These are phyloP conservation scores for Arnoldichthys spilopterus DNA, from an alignment of 2,797 vertebrate genomes.

Conservation along the genomic window DNA sequence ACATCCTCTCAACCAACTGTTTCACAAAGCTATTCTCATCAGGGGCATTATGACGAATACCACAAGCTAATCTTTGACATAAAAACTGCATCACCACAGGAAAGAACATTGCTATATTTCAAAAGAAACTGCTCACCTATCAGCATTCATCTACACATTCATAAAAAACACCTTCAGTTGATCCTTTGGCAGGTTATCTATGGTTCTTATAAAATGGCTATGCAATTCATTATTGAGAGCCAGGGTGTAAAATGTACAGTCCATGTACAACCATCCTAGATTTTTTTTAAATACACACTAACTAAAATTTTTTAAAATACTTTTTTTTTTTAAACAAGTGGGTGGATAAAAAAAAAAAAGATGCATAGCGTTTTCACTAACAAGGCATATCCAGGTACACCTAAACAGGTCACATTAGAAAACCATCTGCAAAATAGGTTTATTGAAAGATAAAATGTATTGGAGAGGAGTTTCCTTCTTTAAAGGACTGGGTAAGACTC, in stretches of 20 bases:
- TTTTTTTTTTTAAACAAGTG: not conserved
- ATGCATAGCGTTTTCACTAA: constrained; percentile 49
- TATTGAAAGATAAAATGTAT: constrained; percentile 25
- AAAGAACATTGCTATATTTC: not conserved
- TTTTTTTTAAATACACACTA: constrained; percentile 21
- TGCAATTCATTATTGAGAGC: constrained; percentile 22
- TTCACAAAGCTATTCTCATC: constrained; percentile 12
- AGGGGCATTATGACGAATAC: constrained; percentile 28
- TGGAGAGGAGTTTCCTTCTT: not conserved
- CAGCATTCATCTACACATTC: constrained; percentile 11
- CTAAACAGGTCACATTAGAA: constrained; percentile 13
- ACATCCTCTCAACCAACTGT: too few relatives aligned
- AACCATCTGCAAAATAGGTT: not conserved
- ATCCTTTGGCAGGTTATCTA: constrained; percentile 27
- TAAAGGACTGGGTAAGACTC: not conserved
- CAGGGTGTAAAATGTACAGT: constrained; percentile 14
- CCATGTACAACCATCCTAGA: not conserved
- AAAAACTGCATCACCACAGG: constrained; percentile 6
- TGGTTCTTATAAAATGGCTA: not conserved
- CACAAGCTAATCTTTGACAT: not conserved
- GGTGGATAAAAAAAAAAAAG: not conserved
- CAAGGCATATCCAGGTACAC: constrained; percentile 33
- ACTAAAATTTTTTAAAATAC: constrained; percentile 36
- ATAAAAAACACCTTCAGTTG: constrained; percentile 5
- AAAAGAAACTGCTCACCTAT: constrained; percentile 11